Percentiles rank a stretch among this genome's conserved stretches.
Evolutionary conservation across 2,888 invertebrate genomes (phyloP).

Genomic region (Cantharis nigra): DNA sequence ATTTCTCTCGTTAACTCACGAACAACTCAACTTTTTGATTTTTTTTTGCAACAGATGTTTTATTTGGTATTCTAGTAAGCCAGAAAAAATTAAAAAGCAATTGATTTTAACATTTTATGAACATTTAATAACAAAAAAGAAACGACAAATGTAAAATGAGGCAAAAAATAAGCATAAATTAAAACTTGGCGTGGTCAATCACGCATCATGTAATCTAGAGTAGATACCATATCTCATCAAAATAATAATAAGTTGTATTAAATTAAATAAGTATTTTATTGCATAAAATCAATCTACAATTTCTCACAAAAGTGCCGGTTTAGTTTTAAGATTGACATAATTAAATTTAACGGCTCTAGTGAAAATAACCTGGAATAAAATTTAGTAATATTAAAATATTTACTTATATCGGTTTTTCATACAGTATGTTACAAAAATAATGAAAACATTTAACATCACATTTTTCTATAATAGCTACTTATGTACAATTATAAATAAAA

Average conservation of each 20-base stretch:
- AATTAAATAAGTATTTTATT: not conserved
- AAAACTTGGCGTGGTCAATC: no score
- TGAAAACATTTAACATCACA: not conserved
- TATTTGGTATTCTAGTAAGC: no score
- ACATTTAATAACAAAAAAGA: no score
- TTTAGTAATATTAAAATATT: not conserved
- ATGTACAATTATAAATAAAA: not conserved
- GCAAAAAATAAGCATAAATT: no score
- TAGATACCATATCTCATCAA: not conserved
- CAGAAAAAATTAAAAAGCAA: no score
- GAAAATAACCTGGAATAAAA: not conserved
- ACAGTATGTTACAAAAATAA: not conserved
- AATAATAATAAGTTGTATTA: not conserved
- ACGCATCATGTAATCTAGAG: no score
- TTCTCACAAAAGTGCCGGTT: not conserved
- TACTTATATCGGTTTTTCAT: not conserved
- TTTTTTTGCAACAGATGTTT: no score
- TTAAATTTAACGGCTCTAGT: not conserved
- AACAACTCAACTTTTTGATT: no score
- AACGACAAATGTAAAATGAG: no score
- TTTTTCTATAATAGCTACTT: not conserved
- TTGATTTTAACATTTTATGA: no score
- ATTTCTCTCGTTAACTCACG: no score
- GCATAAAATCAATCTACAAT: not conserved
- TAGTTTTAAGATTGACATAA: not conserved